A percentile compares a stretch with the other conserved stretches of the same genome.
phyloP scores from a whole-genome alignment of 1,140 invertebrate species.

The Homarus americanus region DNA sequence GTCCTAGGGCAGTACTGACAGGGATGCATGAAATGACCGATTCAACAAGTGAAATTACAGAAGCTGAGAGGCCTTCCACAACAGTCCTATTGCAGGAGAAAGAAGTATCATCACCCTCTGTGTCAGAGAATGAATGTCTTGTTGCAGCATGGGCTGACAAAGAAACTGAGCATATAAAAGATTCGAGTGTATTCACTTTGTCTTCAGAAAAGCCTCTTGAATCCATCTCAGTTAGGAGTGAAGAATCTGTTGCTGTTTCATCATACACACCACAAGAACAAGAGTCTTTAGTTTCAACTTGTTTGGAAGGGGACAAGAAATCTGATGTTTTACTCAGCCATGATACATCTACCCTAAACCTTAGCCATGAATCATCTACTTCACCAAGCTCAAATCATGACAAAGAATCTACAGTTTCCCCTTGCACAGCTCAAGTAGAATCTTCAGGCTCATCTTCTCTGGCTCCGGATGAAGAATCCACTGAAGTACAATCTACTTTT shows the following conservation, averaged over 20 bases:
- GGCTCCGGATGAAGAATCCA: background rate
- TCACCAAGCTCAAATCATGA: background rate
- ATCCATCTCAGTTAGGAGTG: background rate
- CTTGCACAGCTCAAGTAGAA: background rate
- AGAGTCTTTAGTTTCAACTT: no score
- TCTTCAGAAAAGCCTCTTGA: background rate
- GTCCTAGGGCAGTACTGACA: background rate
- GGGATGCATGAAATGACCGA: background rate
- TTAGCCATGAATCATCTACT: background rate
- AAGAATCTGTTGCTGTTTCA: background rate
- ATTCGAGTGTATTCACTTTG: background rate
- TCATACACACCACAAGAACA: background rate
- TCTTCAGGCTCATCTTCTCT: background rate
- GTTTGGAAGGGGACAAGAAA: no score
- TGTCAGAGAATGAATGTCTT: background rate
- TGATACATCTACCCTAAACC: no score
- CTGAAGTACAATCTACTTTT: background rate
- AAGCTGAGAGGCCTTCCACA: background rate
- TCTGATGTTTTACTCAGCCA: no score
- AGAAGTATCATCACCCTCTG: background rate
- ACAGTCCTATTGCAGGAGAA: background rate
- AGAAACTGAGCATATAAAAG: background rate
- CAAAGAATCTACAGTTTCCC: background rate
- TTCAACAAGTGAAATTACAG: background rate
- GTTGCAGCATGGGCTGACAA: background rate